Evolutionary conservation across 2,113 vertebrate genomes (phyloP).

Genomic region (Brachypteracias leptosomus): DNA sequence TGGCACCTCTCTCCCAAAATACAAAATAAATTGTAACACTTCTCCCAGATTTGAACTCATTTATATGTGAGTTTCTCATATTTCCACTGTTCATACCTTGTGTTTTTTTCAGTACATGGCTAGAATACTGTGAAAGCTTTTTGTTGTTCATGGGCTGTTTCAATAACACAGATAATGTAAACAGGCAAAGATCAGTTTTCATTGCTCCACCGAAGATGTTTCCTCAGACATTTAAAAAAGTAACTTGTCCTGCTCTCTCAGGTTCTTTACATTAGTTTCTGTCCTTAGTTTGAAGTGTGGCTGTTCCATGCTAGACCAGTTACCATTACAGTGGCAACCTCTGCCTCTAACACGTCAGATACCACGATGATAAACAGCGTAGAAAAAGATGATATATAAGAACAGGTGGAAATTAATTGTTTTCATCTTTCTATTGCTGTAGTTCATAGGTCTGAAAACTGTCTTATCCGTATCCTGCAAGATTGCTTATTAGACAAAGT

Average conservation of each 20-base stretch:
- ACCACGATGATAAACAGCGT: fast-evolving
- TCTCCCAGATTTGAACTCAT: not conserved
- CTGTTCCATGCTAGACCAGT: not conserved
- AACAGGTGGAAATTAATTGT: not conserved
- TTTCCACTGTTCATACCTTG: not conserved
- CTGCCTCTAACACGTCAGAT: not conserved
- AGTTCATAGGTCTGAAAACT: not conserved
- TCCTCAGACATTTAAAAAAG: not conserved
- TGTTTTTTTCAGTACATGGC: not conserved
- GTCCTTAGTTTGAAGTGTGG: not conserved
- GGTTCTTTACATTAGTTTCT: not conserved
- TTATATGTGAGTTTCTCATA: not conserved
- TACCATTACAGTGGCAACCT: not conserved
- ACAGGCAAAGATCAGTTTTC: not conserved
- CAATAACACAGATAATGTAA: not conserved
- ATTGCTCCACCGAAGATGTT: not conserved
- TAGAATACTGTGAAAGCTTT: not conserved
- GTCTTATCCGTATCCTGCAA: not conserved
- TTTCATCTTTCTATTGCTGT: not conserved
- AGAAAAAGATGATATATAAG: not conserved
- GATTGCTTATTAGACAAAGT: not conserved
- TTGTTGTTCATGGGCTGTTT: not conserved
- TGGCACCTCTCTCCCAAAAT: not conserved
- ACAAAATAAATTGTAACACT: not conserved
- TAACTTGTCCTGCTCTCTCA: not conserved